Evolutionary conservation across 2,113 vertebrate genomes (phyloP).

Genomic region (Nipponia nippon): DNA sequence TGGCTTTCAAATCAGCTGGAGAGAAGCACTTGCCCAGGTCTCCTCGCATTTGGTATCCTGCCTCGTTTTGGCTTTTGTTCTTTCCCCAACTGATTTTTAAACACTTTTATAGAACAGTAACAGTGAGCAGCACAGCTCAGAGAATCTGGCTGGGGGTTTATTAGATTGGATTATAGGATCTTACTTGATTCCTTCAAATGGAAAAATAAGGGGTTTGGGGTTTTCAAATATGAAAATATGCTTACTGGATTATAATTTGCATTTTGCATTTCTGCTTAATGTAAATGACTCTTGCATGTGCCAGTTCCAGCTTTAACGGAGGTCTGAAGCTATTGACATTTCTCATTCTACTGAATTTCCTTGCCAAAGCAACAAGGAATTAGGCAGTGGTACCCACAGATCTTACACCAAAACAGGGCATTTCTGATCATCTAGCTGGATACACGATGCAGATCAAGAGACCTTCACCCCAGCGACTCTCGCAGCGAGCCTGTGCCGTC

Average conservation of each 20-base stretch:
- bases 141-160: neutral
- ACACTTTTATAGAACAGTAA: neutral
- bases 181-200: neutral
- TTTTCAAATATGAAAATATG: neutral
- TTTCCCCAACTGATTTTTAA: neutral
- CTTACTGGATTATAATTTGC: neutral
- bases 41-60: neutral
- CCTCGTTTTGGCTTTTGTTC: neutral
- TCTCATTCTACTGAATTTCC: neutral
- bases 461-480: rapidly evolving
- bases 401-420: rapidly evolving
- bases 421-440: neutral
- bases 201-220: neutral
- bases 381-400: rapidly evolving
- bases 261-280: neutral
- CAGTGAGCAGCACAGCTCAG: neutral
- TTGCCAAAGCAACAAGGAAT: neutral
- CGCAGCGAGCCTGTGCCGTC: rapidly evolving
- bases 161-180: neutral
- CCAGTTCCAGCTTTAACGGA: neutral
- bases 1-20: slow-evolving; percentile 12
- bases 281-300: neutral
- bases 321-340: neutral
- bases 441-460: rapidly evolving
- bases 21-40: neutral